Percentiles rank a stretch among this genome's conserved stretches.
These are phyloP conservation scores for Noturus placidus DNA, from an alignment of 2,113 vertebrate species.

Conservation along the genomic window DNA sequence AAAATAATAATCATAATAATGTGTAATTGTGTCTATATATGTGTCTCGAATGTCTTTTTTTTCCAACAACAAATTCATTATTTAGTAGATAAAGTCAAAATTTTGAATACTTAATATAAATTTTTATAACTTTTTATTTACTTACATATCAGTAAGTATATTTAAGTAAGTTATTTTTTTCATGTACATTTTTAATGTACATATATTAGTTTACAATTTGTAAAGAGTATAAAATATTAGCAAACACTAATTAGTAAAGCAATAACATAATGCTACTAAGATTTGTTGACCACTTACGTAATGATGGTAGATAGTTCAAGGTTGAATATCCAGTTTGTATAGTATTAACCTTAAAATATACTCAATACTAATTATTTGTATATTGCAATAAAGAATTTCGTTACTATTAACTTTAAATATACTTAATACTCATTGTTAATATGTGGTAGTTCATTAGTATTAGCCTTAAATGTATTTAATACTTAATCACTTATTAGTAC, in stretches of 20 bases:
- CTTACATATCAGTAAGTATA: no score
- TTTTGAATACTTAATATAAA: not conserved
- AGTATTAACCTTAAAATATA: not conserved
- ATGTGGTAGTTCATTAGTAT: not conserved
- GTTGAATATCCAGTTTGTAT: not conserved
- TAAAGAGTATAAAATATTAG: not conserved
- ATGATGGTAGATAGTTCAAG: not conserved
- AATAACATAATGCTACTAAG: not conserved
- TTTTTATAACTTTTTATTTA: no score
- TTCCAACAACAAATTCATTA: not conserved
- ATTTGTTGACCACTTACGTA: not conserved
- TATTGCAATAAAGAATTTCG: no score
- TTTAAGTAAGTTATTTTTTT: not conserved
- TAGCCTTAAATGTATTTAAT: not conserved
- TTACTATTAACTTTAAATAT: no score
- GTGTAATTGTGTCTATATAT: not conserved
- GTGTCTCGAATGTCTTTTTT: not conserved
- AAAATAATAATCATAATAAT: not conserved
- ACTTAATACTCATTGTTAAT: not conserved
- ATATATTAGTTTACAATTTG: not conserved
- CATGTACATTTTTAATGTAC: not conserved
- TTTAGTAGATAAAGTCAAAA: not conserved
- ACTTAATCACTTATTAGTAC: no score
- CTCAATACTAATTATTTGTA: not conserved
- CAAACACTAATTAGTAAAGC: not conserved